Evolutionary conservation across 1,140 invertebrate genomes (phyloP), one percentile per base, ranked within the genome.

Genomic region (Bombus sibiricus): DNA sequence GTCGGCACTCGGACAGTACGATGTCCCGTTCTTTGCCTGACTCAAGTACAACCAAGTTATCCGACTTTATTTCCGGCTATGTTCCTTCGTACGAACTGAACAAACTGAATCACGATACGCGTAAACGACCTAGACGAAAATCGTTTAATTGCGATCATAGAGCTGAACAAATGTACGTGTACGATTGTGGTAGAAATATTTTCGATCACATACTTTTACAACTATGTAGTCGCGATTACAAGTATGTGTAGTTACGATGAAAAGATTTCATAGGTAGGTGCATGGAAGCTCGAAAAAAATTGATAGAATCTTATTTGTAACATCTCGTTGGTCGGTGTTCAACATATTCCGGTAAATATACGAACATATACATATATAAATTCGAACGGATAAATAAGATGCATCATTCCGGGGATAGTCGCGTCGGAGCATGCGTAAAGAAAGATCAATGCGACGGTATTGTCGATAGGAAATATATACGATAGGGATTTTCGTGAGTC

Each of bases 371-470:
- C n/a, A 5, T 59, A 3, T n/a, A n/a, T n/a, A 62, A 62, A 62
- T 62, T 62, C 12, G 1, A 34, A 68, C 18, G 34, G 66, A 68
- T 68, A 71, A 81, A 47, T 89, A 85, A 86, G 86, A 89, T 73
- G 81, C 81, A 89, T 15, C 8, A 28, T 71, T 86, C 41, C 37
- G 77, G 72, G 74, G 81, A 80, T 32, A 77, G 79, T 81, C 77
- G 81, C 72, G 87, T 81, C 10, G 83, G 80, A 74, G 79, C 79
- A 85, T 81, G 83, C 86, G 85, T 83, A 90, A 90, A 91, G 90
- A 78, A 91, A 92, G 88, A 92, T 92, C 79, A 90, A 91, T 87
- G 87, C 85, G 85, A 90, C 86, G 81, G 81, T 71, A 72, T 74
- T 83, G 88, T 89, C 83, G 72, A 71, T 71, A 73, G 64, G 43